phyloP scores from a whole-genome alignment of 64 coral and sea anemone genomes.

The Dendronephthya gigantea region DNA sequence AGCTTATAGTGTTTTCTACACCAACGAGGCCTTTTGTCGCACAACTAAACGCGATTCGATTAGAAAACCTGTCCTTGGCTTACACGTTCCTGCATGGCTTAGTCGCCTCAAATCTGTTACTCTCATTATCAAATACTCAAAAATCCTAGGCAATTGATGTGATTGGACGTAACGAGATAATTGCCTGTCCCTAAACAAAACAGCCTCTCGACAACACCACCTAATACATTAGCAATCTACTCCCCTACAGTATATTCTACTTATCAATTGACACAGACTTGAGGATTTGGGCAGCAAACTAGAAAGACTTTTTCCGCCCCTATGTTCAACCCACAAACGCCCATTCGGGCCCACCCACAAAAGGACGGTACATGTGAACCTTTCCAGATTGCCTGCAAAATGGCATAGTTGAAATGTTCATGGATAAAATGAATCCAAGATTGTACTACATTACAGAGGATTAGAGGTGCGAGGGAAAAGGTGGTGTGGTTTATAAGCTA shows the following conservation, averaged over 20 bases:
- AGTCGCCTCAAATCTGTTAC: neutral
- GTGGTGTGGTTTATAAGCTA: no score
- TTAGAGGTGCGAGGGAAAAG: no score
- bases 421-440: no score
- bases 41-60: no score
- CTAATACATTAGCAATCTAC: neutral
- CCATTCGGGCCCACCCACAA: constrained; percentile 6
- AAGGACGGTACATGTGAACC: neutral
- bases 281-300: neutral
- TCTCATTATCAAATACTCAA: neutral
- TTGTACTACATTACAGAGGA: no score
- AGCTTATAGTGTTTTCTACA: no score
- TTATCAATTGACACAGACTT: constrained; percentile 2
- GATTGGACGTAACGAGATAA: neutral
- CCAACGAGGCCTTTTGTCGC: no score
- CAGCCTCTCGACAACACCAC: neutral
- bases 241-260: neutral
- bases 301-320: neutral
- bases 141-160: neutral
- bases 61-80: no score
- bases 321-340: neutral
- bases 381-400: neutral
- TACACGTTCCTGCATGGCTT: neutral
- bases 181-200: neutral
- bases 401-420: no score